Conservation (phyloP, 2,797 vertebrate genomes). For the Notoglanidium macrostoma region DNA sequence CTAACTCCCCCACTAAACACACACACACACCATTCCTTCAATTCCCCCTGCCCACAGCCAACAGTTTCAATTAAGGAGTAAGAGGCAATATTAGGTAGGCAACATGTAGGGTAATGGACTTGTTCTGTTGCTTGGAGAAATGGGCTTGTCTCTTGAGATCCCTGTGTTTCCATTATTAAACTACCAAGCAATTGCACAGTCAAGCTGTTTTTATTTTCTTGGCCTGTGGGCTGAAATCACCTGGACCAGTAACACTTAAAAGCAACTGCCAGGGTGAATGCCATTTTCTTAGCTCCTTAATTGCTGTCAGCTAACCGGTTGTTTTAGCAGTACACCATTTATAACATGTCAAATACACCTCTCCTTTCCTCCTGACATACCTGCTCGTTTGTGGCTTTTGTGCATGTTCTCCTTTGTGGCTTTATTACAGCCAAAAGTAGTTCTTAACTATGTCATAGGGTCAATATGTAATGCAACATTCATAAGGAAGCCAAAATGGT, state of each 20-base stretch:
- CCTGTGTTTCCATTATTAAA: constrained; percentile 74
- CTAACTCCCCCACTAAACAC: not conserved
- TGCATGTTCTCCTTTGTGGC: not conserved
- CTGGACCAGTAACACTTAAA: constrained; percentile 64
- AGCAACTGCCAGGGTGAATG: constrained; percentile 52
- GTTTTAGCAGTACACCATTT: constrained; percentile 46
- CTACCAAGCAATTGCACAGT: constrained; percentile 58
- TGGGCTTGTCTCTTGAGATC: constrained; percentile 65
- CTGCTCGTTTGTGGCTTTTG: constrained; percentile 10
- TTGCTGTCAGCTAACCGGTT: constrained; percentile 55
- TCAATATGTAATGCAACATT: not conserved
- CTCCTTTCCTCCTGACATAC: constrained; percentile 13
- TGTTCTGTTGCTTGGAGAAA: constrained; percentile 72
- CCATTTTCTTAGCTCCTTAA: constrained; percentile 55
- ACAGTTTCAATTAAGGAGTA: constrained; percentile 72
- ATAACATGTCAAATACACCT: constrained; percentile 34
- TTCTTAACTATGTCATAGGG: not conserved
- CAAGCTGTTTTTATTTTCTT: constrained; percentile 63
- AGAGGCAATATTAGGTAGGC: constrained; percentile 68
- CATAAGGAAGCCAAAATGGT: not conserved
- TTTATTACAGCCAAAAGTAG: not conserved
- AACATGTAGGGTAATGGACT: constrained; percentile 74
- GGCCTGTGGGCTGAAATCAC: constrained; percentile 68
- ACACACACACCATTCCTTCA: not conserved
- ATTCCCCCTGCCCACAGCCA: constrained; percentile 52